Base-by-base conservation (phyloP, 2,113 vertebrate species). In the Ictalurus punctatus region DNA sequence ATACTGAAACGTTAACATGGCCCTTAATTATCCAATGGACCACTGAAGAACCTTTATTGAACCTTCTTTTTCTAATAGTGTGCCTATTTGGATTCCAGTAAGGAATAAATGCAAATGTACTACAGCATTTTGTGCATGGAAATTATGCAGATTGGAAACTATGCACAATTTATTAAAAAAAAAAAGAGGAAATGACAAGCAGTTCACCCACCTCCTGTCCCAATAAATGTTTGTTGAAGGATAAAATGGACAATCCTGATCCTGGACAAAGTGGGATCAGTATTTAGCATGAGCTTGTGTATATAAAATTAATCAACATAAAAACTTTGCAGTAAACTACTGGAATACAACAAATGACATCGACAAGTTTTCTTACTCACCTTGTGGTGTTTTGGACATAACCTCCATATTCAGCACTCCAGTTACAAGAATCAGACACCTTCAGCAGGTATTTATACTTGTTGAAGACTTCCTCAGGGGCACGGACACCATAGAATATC, bases 201-300 rank as follows among this genome's bases (percentile, higher is more conserved):
- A 37, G 4, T 12, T 89, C 0, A 0, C 76, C 89, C 86, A 94
- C 96, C 97, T 94, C 97, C 97, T 93, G 2, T 92, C 81, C 81
- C 93, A 87, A 0, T 92, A 16, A 0, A 93, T 0, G 94, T 97
- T 63, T 94, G 92, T 2, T 92, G 56, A 82, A 98, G 93, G 88
- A 98, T 93, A 78, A 96, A 98, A 92, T 96, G 19, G 76, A 97
- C 95, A 0, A 99, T 93, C 86, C 96, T 94, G 91, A 99, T 98
- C 92, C 98, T 99, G 92, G 89, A 92, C 87, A 85, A 88, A 92
- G 30, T 82, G 59, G 10, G 25, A 92, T 19, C 12, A 69, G 17
- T 69, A 69, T 16, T 23, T 40, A 67, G 61, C 14, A 67, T 69
- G 14, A 52, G 37, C 12, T 30, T 69, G 65, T 71, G 48, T 67